Base-by-base conservation (phyloP, 2,113 vertebrate species). In the Psittacula cyanocephala region DNA sequence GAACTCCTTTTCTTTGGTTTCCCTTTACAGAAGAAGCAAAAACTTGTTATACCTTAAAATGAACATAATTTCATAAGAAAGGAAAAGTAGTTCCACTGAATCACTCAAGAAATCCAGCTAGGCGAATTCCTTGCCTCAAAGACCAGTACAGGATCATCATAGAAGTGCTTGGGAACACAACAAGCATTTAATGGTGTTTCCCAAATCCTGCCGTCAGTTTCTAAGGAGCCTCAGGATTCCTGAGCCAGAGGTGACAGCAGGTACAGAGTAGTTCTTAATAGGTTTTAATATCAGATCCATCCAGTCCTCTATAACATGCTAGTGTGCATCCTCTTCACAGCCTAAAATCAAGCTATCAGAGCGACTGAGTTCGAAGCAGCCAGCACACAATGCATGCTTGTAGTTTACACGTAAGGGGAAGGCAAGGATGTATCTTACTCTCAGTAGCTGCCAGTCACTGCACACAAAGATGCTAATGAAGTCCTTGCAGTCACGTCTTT, bases 381-480 rank as follows among this genome's bases (percentile, higher is more conserved):
- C 0, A 18, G 50, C 0, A 14, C 11, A 27, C 19, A 39, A 11
- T 7, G 7, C 2, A 7, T 5, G 18, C 35, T 11, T 14, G 23
- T 3, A 8, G 47, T 7, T 19, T 11, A 0, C 1, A 37, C 47
- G 28, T 31, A 17, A 20, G n/a, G 1, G 37, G 46, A 47, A 83
- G 43, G 60, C 50, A 55, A 39, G 10, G 88, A 50, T 25, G 4
- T 6, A 11, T 63, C 98, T 98, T 82, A 99, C 99, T 97, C 99
- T 98, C 47, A 99, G 98, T n/a, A 99, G 98, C 98, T 99, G 99
- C 99, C 99, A 99, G 97, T 99, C 98, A 0, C 98, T 99, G 95
- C 99, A 99, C 16, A 99, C 99, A 3, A 99, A 99, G 96, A 99
- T 95, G 97, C 99, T 99, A 71, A 99, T 93, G 44, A 98, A 99